These are phyloP conservation scores for Melinaea menophilus DNA, from an alignment of 2,888 invertebrate genomes.

Conservation along the genomic window DNA sequence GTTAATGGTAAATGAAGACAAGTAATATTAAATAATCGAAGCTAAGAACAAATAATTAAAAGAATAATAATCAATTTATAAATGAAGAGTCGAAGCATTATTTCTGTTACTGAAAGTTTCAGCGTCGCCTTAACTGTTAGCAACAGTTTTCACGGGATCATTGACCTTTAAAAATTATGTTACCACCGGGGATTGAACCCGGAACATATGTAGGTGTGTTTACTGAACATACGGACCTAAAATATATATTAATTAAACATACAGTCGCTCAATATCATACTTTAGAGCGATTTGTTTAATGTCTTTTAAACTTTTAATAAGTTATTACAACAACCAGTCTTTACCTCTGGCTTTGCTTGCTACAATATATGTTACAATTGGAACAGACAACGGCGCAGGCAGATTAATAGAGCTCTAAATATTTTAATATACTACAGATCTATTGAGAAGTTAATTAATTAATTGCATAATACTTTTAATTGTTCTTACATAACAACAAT, in stretches of 20 bases:
- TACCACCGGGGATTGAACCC: constrained; percentile 60
- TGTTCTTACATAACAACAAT: neutral
- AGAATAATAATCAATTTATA: neutral
- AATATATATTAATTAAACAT: constrained; percentile 7
- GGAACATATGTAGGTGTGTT: constrained; percentile 50
- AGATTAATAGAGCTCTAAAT: no score
- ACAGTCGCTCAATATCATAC: constrained; percentile 7
- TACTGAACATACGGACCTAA: constrained; percentile 21
- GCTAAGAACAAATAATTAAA: neutral
- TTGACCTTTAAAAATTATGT: constrained; percentile 60
- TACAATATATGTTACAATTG: no score
- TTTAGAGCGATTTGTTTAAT: no score
- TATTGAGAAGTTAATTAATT: no score
- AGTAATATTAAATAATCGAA: neutral
- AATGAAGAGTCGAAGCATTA: neutral
- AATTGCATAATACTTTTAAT: no score
- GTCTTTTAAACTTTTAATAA: no score
- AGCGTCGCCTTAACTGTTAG: constrained; percentile 36
- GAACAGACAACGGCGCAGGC: no score
- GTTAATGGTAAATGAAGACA: neutral
- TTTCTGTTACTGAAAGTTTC: constrained; percentile 9
- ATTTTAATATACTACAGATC: no score
- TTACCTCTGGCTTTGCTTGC: no score
- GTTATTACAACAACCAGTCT: no score
- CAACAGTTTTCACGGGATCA: constrained; percentile 50